Conservation (phyloP, 2,113 vertebrate genomes). For the Etheostoma spectabile region DNA sequence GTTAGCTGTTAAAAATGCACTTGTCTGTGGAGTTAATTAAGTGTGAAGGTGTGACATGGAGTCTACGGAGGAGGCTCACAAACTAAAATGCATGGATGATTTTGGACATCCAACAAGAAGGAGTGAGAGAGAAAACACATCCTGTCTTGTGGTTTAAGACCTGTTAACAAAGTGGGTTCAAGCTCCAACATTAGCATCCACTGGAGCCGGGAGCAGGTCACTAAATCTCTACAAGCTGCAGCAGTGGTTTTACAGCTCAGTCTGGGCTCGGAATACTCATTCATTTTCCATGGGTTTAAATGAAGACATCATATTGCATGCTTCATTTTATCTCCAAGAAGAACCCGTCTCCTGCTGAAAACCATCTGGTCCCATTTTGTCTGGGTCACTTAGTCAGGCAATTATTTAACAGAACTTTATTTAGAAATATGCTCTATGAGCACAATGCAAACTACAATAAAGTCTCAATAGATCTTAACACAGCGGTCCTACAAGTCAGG, state of each 20-base stretch:
- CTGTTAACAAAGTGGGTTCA: not conserved
- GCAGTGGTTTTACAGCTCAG: too few relatives aligned
- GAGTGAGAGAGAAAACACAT: not conserved
- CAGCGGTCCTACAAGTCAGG: not conserved
- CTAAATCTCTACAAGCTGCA: not conserved
- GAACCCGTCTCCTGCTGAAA: too few relatives aligned
- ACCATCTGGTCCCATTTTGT: too few relatives aligned
- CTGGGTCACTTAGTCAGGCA: not conserved
- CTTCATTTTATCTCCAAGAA: not conserved
- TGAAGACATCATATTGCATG: not conserved
- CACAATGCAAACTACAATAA: not conserved
- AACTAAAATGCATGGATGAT: constrained; percentile 1
- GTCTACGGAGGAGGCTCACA: not conserved
- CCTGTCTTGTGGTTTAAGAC: not conserved
- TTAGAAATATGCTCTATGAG: not conserved
- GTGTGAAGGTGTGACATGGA: constrained; percentile 5
- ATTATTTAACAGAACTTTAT: not conserved
- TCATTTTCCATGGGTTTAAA: not conserved
- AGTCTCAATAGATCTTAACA: not conserved
- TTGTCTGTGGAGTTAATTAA: constrained; percentile 44
- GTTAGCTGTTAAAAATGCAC: constrained; percentile 8
- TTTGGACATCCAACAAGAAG: not conserved
- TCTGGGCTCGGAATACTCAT: not conserved
- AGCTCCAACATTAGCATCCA: not conserved
- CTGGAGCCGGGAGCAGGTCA: not conserved